These are phyloP conservation scores for Typhlichthys subterraneus DNA, from an alignment of 2,797 vertebrate genomes.

Conservation along the genomic window DNA sequence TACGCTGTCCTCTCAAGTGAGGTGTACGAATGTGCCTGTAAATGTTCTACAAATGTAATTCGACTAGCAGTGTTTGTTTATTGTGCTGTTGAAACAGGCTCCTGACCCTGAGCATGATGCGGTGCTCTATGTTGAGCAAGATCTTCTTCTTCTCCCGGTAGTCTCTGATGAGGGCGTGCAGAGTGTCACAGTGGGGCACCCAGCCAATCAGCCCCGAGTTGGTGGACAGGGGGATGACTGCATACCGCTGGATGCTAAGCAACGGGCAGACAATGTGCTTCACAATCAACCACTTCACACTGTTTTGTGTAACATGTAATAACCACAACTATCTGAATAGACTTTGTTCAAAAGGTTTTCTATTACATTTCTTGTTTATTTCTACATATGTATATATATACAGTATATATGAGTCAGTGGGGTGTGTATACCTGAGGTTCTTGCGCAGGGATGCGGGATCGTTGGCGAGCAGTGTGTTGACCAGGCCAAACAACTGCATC, in stretches of 20 bases:
- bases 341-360: too few relatives aligned
- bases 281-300: constrained; percentile 4
- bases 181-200: constrained; percentile 98
- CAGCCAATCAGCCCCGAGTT: constrained; percentile 98
- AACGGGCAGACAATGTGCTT: background rate
- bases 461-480: constrained; percentile 96
- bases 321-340: too few relatives aligned
- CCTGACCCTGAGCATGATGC: constrained; percentile 95
- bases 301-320: background rate
- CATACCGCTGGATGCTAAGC: constrained; percentile 94
- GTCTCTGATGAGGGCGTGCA: constrained; percentile 96
- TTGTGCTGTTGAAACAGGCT: too few relatives aligned
- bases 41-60: too few relatives aligned
- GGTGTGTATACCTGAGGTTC: constrained; percentile 87
- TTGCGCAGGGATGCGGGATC: constrained; percentile 97
- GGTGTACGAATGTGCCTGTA: too few relatives aligned
- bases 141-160: constrained; percentile 99
- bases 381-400: too few relatives aligned
- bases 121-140: constrained; percentile 96
- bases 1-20: too few relatives aligned
- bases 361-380: too few relatives aligned
- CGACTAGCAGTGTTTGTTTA: too few relatives aligned
- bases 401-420: too few relatives aligned
- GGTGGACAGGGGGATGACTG: constrained; percentile 96
- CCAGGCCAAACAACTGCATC: constrained; percentile 98